Evolutionary conservation across 2,888 invertebrate species (phyloP).

Genomic region (Drosophila borborema): DNA sequence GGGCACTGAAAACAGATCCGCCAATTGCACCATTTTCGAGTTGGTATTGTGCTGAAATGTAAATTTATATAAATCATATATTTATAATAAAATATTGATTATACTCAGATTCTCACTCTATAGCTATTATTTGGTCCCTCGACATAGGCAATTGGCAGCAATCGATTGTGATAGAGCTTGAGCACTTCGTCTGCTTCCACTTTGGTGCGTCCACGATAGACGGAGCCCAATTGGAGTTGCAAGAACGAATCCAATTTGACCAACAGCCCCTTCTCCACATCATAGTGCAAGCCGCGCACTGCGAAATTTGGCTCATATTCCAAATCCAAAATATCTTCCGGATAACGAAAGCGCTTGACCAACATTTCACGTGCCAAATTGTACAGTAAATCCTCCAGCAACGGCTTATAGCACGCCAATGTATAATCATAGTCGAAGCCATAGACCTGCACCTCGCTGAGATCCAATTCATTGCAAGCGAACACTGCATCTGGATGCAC

Average conservation of each 20-base stretch:
- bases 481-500: constrained; percentile 95
- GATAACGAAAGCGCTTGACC: constrained; percentile 96
- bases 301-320: constrained; percentile 97
- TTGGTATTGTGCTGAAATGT: constrained; percentile 75
- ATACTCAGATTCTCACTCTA: constrained; percentile 63
- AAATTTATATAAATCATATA: neutral
- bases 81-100: neutral
- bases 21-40: constrained; percentile 95
- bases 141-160: constrained; percentile 94
- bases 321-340: constrained; percentile 91
- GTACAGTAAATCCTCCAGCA: constrained; percentile 95
- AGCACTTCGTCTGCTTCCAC: constrained; percentile 94
- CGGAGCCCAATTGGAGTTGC: constrained; percentile 97
- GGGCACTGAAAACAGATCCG: constrained; percentile 98
- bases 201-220: constrained; percentile 93
- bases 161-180: constrained; percentile 92
- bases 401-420: constrained; percentile 96
- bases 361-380: constrained; percentile 94
- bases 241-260: constrained; percentile 98
- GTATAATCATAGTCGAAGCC: constrained; percentile 99
- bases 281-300: constrained; percentile 98
- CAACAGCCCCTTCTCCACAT: constrained; percentile 96
- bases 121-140: constrained; percentile 89
- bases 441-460: constrained; percentile 96
- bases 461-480: constrained; percentile 97